Conservation (phyloP, 2,113 vertebrate species). For the Psophia crepitans region DNA sequence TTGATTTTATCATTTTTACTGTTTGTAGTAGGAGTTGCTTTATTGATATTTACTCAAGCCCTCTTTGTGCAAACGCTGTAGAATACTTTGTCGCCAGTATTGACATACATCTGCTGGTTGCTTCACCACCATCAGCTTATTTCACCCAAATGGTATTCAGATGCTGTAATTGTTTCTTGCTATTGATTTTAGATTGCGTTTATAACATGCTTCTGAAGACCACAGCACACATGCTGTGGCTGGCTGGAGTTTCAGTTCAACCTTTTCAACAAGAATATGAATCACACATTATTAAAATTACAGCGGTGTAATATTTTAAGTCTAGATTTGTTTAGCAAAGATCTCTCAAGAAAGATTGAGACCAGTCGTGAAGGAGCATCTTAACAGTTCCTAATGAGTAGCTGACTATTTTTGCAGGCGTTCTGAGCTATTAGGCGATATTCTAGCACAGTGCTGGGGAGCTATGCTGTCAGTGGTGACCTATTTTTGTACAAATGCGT, state of each 20-base stretch:
- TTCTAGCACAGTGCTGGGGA: not conserved
- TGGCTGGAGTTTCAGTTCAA: constrained; percentile 3
- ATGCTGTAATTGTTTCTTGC: constrained; percentile 76
- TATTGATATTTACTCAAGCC: constrained; percentile 76
- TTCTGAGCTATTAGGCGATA: not conserved
- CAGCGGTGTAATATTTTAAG: not conserved
- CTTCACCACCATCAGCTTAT: constrained; percentile 65
- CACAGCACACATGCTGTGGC: constrained; percentile 27
- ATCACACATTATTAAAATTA: not conserved
- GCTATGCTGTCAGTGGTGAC: not conserved
- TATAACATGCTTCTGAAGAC: constrained; percentile 69
- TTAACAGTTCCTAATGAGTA: not conserved
- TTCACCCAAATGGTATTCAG: constrained; percentile 77
- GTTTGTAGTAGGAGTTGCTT: constrained; percentile 71
- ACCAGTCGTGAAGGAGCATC: not conserved
- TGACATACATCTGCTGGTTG: constrained; percentile 65
- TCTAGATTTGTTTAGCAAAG: not conserved
- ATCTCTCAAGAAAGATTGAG: not conserved
- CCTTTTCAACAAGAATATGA: not conserved
- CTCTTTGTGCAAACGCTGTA: constrained; percentile 66
- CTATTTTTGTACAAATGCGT: not conserved
- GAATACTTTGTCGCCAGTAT: constrained; percentile 72
- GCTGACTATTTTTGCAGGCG: not conserved
- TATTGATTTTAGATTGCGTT: constrained; percentile 79
- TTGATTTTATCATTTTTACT: constrained; percentile 81